phyloP scores from a whole-genome alignment of 2,888 invertebrate genomes.

The Elgonia sp. region DNA sequence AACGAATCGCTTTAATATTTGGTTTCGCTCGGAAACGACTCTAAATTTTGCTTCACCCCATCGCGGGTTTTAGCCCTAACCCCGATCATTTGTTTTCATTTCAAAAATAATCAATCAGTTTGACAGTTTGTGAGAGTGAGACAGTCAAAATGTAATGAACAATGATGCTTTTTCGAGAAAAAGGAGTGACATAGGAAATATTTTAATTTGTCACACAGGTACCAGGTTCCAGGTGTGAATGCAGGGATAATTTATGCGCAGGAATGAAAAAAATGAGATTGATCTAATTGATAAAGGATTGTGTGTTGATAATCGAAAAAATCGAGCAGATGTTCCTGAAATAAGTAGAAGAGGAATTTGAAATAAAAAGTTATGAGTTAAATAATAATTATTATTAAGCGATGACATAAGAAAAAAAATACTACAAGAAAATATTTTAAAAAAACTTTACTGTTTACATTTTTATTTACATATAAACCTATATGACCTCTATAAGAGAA shows the following conservation, averaged over 20 bases:
- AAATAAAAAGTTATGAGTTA: too few species aligned
- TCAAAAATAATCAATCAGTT: conserved; percentile 62
- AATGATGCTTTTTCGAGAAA: conserved; percentile 30
- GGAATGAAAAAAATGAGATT: background rate
- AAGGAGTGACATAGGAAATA: conserved; percentile 50
- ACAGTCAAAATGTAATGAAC: conserved; percentile 1
- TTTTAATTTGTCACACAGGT: conserved; percentile 66
- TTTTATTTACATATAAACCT: too few species aligned
- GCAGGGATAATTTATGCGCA: conserved; percentile 27
- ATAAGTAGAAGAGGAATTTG: too few species aligned
- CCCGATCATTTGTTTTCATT: conserved; percentile 64
- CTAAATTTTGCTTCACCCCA: conserved; percentile 13
- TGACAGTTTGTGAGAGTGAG: conserved; percentile 37
- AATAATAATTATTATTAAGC: too few species aligned
- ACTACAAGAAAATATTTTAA: too few species aligned
- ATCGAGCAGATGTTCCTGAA: conserved; percentile 22
- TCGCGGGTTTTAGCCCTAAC: conserved; percentile 29
- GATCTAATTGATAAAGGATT: conserved; percentile 43
- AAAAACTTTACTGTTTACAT: too few species aligned
- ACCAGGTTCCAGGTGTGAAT: conserved; percentile 54
- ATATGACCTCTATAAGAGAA: too few species aligned
- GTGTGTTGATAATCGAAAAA: conserved; percentile 42
- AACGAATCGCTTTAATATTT: conserved; percentile 46
- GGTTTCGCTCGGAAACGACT: conserved; percentile 20
- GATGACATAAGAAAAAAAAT: too few species aligned